These are phyloP conservation scores for Litoditis marina DNA, from an alignment of 2,888 invertebrate genomes.

Conservation along the genomic window DNA sequence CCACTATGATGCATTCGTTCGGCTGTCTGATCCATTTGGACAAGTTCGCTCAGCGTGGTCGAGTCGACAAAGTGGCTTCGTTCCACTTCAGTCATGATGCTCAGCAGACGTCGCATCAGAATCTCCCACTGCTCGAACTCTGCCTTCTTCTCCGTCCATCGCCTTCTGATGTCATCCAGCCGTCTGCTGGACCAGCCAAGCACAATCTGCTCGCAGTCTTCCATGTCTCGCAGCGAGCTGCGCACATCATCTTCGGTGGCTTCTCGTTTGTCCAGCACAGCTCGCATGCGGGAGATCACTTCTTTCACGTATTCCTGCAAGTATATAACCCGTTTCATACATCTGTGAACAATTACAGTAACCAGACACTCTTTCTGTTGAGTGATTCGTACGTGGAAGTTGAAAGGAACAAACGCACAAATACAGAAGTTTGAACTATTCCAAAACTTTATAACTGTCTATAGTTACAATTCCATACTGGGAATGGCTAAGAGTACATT, in stretches of 20 bases:
- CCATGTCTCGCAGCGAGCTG: constrained; percentile 46
- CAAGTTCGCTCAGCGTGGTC: constrained; percentile 5
- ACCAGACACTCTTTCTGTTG: constrained; percentile 4
- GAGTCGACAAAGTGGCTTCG: constrained; percentile 8
- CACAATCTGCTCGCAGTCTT: constrained; percentile 41
- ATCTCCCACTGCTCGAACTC: constrained; percentile 38
- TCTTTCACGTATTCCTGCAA: constrained; percentile 41
- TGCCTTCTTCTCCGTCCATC: constrained; percentile 28
- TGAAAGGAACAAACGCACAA: not conserved
- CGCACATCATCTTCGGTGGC: constrained; percentile 43
- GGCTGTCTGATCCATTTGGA: constrained; percentile 5
- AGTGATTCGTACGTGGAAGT: constrained; percentile 2
- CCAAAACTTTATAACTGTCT: no score
- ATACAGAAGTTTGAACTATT: not conserved
- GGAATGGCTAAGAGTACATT: no score
- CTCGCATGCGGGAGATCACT: constrained; percentile 39
- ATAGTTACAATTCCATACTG: no score
- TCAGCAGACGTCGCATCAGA: constrained; percentile 9
- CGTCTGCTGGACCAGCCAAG: constrained; percentile 32
- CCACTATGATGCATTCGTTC: constrained; percentile 20
- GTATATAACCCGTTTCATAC: no score
- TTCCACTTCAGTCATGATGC: constrained; percentile 6
- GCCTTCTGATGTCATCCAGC: constrained; percentile 26
- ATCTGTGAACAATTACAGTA: constrained; percentile 1
- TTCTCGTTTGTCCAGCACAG: constrained; percentile 37